phyloP scores from a whole-genome alignment of 2,888 invertebrate species.

The Cremastinae sp. region DNA sequence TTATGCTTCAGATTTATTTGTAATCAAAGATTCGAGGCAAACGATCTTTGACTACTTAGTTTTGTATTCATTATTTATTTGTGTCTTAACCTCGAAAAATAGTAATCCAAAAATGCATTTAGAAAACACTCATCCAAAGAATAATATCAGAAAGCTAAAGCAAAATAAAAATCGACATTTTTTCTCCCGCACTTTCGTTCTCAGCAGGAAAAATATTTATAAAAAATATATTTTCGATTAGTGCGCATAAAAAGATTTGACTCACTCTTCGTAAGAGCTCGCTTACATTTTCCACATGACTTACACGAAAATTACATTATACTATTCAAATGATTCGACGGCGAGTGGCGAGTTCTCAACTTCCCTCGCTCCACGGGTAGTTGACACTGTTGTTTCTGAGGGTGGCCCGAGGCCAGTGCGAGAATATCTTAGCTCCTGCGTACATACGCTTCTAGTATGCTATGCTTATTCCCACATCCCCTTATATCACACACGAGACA shows the following conservation, averaged over 20 bases:
- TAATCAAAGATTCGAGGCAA: too few species aligned
- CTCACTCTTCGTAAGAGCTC: conserved; percentile 34
- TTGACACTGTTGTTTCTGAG: conserved; percentile 79
- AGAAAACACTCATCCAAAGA: too few species aligned
- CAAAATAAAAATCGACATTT: not conserved
- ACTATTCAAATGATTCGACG: conserved; percentile 76
- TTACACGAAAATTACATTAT: conserved; percentile 76
- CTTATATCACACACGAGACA: conserved; percentile 35
- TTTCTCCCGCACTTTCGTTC: not conserved
- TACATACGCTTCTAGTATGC: conserved; percentile 59
- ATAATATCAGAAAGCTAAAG: too few species aligned
- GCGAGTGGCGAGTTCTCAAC: conserved; percentile 44
- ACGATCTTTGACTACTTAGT: too few species aligned
- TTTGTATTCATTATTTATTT: too few species aligned
- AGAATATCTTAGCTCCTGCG: conserved; percentile 75
- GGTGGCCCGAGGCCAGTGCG: conserved; percentile 73
- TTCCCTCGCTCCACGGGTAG: conserved; percentile 67
- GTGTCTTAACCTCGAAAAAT: too few species aligned
- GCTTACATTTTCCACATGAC: conserved; percentile 37
- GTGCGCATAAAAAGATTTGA: conserved; percentile 1
- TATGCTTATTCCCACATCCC: conserved; percentile 54
- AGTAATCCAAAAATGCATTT: too few species aligned
- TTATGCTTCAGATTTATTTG: too few species aligned
- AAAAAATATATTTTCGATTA: not conserved
- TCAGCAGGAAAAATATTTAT: not conserved